Evolutionary conservation across 2,113 vertebrate genomes (phyloP).

Genomic region (Sakesphorus luctuosus): DNA sequence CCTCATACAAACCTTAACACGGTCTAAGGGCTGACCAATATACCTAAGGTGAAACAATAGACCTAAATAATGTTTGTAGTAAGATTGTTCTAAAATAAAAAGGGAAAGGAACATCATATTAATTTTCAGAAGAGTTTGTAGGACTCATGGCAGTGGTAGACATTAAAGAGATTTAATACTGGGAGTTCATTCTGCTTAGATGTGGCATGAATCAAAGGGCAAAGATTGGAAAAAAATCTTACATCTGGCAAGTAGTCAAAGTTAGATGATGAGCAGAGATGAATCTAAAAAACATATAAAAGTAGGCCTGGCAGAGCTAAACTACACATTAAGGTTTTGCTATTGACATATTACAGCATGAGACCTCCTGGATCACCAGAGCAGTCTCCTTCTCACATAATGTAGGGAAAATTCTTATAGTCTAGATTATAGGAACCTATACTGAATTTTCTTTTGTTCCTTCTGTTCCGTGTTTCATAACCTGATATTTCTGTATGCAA

Average conservation of each 20-base stretch:
- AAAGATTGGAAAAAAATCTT: background rate
- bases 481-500: background rate
- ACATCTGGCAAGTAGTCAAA: background rate
- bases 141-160: background rate
- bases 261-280: background rate
- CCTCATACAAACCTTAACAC: background rate
- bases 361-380: background rate
- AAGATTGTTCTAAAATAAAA: background rate
- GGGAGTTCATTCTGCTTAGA: background rate
- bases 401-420: background rate
- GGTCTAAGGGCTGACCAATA: background rate
- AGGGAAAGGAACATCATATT: background rate
- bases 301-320: background rate
- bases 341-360: background rate
- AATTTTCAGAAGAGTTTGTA: background rate
- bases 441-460: background rate
- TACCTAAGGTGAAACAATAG: background rate
- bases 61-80: background rate
- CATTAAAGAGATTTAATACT: background rate
- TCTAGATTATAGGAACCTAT: background rate
- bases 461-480: background rate
- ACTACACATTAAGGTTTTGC: background rate
- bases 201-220: background rate
- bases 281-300: background rate
- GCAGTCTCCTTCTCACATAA: background rate